Conservation (phyloP, 2,113 vertebrate genomes). For the Stictonetta naevosa region DNA sequence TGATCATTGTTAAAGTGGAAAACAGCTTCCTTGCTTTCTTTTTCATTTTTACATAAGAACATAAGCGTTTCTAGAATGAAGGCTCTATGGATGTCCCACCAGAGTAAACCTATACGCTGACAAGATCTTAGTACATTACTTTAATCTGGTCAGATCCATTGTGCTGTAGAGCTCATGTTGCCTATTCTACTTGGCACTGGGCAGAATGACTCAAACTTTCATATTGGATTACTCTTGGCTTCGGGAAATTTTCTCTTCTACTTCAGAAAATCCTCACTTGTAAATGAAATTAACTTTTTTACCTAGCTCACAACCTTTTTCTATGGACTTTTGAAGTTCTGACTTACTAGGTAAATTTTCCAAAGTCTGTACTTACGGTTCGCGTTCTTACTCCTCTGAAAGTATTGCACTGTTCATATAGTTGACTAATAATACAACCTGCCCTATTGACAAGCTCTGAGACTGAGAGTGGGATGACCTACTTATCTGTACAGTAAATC, state of each 20-base stretch:
- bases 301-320: neutral
- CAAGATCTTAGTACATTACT: neutral
- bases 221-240: neutral
- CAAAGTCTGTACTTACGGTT: neutral
- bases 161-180: fast-evolving
- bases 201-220: neutral
- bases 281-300: neutral
- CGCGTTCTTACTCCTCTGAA: neutral
- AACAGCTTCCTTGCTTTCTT: neutral
- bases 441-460: neutral
- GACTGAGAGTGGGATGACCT: neutral
- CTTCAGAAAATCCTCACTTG: neutral
- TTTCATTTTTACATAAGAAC: neutral
- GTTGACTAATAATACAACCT: neutral
- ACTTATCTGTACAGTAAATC: neutral
- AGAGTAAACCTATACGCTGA: neutral
- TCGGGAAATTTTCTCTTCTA: neutral
- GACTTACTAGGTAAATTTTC: neutral
- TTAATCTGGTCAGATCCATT: neutral
- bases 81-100: neutral
- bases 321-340: neutral
- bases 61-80: neutral
- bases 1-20: neutral
- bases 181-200: neutral
- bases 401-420: neutral